Conservation (phyloP, 2,113 vertebrate species). For the Indicator indicator region DNA sequence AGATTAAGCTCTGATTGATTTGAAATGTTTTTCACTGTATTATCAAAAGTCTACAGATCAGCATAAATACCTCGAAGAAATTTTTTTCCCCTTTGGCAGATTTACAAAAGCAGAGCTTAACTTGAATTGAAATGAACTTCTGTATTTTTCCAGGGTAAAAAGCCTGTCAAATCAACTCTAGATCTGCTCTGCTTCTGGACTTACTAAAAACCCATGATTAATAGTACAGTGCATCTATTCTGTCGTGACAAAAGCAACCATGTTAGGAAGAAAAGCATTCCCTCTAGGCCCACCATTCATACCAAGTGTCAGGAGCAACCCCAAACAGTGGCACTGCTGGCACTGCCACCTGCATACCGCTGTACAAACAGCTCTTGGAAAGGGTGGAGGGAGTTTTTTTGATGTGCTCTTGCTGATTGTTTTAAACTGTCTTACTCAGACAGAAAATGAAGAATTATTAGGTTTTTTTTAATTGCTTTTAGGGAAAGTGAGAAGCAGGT, state of each 20-base stretch:
- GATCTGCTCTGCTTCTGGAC: background rate
- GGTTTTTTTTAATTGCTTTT: accelerated
- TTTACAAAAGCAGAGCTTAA: slow-evolving; percentile 63
- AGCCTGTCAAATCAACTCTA: slow-evolving; percentile 40
- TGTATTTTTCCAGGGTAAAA: slow-evolving; percentile 53
- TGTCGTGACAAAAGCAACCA: background rate
- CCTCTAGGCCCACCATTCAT: background rate
- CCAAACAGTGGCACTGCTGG: background rate
- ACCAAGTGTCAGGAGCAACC: background rate
- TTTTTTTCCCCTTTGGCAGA: slow-evolving; percentile 46
- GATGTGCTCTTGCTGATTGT: background rate
- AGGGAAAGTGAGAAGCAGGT: background rate
- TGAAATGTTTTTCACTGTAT: slow-evolving; percentile 52
- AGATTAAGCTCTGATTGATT: slow-evolving; percentile 68
- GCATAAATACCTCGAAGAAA: slow-evolving; percentile 60
- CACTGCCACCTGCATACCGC: background rate
- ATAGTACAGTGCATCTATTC: background rate
- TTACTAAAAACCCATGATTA: slow-evolving; percentile 21
- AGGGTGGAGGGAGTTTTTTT: background rate
- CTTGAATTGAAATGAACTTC: slow-evolving; percentile 55
- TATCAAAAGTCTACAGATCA: slow-evolving; percentile 63
- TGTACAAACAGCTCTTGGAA: background rate
- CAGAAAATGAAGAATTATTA: background rate
- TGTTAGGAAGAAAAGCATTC: background rate
- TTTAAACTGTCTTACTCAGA: background rate